These are phyloP conservation scores for Scatophagus argus DNA, from an alignment of 2,113 vertebrate genomes.

Conservation along the genomic window DNA sequence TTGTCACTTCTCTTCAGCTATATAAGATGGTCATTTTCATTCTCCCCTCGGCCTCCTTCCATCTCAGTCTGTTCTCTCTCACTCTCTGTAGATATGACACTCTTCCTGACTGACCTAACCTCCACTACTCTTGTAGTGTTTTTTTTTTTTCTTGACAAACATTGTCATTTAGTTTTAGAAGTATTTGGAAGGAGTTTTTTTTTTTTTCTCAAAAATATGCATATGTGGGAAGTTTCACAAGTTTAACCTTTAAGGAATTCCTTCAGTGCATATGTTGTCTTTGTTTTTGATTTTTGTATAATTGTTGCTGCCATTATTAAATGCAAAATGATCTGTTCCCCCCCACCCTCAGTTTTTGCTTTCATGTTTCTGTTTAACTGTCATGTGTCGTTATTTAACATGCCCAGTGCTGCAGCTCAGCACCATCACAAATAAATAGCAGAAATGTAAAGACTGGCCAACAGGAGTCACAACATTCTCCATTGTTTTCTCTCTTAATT, in stretches of 20 bases:
- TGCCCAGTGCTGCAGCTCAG: conserved; percentile 44
- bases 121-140: conserved; percentile 42
- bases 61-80: conserved; percentile 10
- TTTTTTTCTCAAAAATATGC: conserved; percentile 37
- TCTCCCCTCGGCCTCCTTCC: conserved; percentile 33
- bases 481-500: conserved; percentile 57
- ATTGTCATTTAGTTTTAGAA: conserved; percentile 63
- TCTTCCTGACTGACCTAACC: conserved; percentile 17
- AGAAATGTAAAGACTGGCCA: conserved; percentile 38
- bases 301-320: conserved; percentile 55
- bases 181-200: conserved; percentile 43
- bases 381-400: conserved; percentile 57
- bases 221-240: conserved; percentile 47
- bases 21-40: conserved; percentile 32
- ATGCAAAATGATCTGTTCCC: conserved; percentile 24
- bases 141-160: conserved; percentile 49
- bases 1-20: conserved; percentile 46
- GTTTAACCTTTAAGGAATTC: conserved; percentile 56
- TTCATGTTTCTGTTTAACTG: conserved; percentile 43
- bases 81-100: conserved; percentile 50
- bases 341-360: not conserved
- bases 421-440: conserved; percentile 40
- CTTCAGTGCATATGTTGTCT: conserved; percentile 46
- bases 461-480: conserved; percentile 38
- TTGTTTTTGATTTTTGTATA: conserved; percentile 65